Evolutionary conservation across 1,140 invertebrate genomes (phyloP).

Genomic region (Hirudo medicinalis): DNA sequence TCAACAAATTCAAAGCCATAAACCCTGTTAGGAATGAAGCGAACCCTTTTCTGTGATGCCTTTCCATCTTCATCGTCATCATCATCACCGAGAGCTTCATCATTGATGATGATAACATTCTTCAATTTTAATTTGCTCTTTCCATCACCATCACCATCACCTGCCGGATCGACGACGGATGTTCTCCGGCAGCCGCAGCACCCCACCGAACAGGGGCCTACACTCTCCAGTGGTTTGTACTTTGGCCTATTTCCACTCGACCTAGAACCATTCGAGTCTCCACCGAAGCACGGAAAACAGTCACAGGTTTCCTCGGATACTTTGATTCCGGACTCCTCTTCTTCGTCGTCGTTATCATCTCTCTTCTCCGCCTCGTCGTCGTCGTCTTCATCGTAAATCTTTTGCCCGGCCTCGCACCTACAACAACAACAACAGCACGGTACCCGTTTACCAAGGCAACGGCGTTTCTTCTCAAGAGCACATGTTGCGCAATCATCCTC

Average conservation of each 20-base stretch:
- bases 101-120: neutral
- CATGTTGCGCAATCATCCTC: neutral
- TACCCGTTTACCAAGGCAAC: too few relatives aligned
- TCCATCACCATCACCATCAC: constrained; percentile 6
- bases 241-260: too few relatives aligned
- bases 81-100: neutral
- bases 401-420: neutral
- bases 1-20: neutral
- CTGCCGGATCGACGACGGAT: neutral
- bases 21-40: neutral
- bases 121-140: neutral
- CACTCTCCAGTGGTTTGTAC: too few relatives aligned
- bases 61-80: neutral
- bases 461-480: neutral
- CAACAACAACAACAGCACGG: neutral
- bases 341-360: too few relatives aligned
- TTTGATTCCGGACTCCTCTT: too few relatives aligned
- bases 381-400: neutral
- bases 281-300: too few relatives aligned
- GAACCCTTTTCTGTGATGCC: neutral
- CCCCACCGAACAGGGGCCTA: too few relatives aligned
- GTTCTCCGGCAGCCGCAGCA: too few relatives aligned
- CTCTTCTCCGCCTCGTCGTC: neutral
- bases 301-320: too few relatives aligned
- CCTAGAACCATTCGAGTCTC: too few relatives aligned